A percentile compares a stretch with the other conserved stretches of the same genome.
phyloP scores from a whole-genome alignment of 2,113 vertebrate genomes.

The Limanda limanda region DNA sequence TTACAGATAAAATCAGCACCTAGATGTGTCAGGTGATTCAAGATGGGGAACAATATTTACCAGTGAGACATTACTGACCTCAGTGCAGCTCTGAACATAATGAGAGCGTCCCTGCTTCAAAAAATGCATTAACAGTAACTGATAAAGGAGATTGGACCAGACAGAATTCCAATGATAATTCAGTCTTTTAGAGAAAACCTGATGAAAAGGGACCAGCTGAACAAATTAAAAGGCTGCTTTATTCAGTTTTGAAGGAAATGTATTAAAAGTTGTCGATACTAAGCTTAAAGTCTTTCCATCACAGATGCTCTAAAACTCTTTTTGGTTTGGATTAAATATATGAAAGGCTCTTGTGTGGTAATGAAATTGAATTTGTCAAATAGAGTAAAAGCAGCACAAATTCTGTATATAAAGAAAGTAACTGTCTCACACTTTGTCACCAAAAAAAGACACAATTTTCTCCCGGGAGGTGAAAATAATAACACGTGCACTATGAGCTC shows the following conservation, averaged over 20 bases:
- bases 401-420: too few relatives aligned
- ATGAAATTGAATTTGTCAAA: neutral
- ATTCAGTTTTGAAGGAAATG: neutral
- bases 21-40: neutral
- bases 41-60: neutral
- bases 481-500: constrained; percentile 56
- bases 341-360: neutral
- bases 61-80: neutral
- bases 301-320: neutral
- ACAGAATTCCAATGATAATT: neutral
- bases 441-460: constrained; percentile 16
- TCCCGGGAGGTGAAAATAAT: constrained; percentile 50
- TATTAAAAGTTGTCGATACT: neutral
- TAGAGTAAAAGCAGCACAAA: neutral
- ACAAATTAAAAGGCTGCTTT: neutral
- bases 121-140: neutral
- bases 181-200: neutral
- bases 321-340: neutral
- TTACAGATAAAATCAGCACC: neutral
- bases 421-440: too few relatives aligned
- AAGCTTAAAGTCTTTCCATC: neutral
- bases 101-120: neutral
- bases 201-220: neutral
- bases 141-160: neutral
- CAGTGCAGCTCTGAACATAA: neutral